Evolutionary conservation across 2,113 vertebrate species (phyloP), one percentile per base, ranked within the genome.

Genomic region (Laticauda colubrina): DNA sequence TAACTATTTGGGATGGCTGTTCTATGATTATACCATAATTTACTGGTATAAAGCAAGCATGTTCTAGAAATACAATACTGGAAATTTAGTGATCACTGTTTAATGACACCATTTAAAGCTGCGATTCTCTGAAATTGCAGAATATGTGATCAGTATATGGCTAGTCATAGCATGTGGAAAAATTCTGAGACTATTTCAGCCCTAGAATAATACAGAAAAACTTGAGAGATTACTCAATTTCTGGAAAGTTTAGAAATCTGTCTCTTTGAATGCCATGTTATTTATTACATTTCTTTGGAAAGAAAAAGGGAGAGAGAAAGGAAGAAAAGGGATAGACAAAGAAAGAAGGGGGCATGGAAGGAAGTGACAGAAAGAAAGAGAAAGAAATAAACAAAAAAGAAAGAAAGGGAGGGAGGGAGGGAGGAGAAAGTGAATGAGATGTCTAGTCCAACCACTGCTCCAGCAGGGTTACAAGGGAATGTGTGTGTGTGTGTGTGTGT

Each of bases 111-210:
- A 45, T 64, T 93, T 51, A 91, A 90, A 88, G 53, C 23, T 89
- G 90, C 39, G 23, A 21, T 53, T 12, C 90, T 89, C 34, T 3
- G 54, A 92, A 56, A 93, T 92, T 95, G 29, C 90, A 94, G 88
- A 51, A 56, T 89, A 21, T 8, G 0, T 3, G 4, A 3, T 34
- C 43, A n/a, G 26, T 8, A 90, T 29, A 4, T 26, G 43, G 24
- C 45, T 45, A 45, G 10, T 89, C 24, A 8, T 26, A 92, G 53
- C 18, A 89, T 34, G 21, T 85, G 26, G 29, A 51, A 85, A 93
- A 89, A 20, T 51, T 12, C 39, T 89, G 69, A 54, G 64, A 88
- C 21, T 12, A 10, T 43, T 53, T n/a, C 64, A 53, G 4, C 53
- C 56, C 7, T 61, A 59, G 29, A 88, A 92, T 51, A 53, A 20